Percentiles rank a stretch among this genome's conserved stretches.
These are phyloP conservation scores for Lepidurus arcticus DNA, from an alignment of 1,140 invertebrate genomes.

Conservation along the genomic window DNA sequence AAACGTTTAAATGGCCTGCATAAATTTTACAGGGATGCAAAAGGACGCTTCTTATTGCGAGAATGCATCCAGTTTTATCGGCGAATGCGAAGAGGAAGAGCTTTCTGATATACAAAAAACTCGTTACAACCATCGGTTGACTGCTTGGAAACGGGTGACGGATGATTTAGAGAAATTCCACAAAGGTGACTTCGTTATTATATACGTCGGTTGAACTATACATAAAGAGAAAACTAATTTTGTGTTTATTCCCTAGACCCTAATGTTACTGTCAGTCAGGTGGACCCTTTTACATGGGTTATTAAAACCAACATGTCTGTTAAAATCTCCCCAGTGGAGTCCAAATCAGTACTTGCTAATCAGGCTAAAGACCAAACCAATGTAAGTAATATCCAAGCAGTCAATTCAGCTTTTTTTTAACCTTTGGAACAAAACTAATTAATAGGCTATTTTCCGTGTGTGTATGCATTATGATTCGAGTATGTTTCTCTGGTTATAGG, in stretches of 20 bases:
- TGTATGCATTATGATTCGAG: too few species aligned
- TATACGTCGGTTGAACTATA: background rate
- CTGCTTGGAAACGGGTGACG: background rate
- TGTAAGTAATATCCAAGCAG: background rate
- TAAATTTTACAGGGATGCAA: too few species aligned
- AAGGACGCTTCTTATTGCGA: too few species aligned
- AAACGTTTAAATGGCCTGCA: too few species aligned
- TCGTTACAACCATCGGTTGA: background rate
- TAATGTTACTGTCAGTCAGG: background rate
- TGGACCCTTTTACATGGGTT: background rate
- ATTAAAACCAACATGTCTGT: background rate
- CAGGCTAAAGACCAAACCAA: background rate
- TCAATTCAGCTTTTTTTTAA: background rate
- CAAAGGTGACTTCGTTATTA: background rate
- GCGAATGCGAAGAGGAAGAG: constrained; percentile 15
- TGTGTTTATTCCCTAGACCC: background rate
- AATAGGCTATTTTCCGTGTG: background rate
- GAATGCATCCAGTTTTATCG: too few species aligned
- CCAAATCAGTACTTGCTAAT: background rate
- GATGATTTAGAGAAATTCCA: background rate
- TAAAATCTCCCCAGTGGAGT: constrained; percentile 2
- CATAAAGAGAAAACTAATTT: background rate
- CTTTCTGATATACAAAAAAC: background rate
- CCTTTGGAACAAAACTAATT: background rate
- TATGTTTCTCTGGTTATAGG: too few species aligned